A percentile compares a stretch with the other conserved stretches of the same genome.
Conservation (phyloP, 2,797 vertebrate genomes). For the Peromyscus aztecus region DNA sequence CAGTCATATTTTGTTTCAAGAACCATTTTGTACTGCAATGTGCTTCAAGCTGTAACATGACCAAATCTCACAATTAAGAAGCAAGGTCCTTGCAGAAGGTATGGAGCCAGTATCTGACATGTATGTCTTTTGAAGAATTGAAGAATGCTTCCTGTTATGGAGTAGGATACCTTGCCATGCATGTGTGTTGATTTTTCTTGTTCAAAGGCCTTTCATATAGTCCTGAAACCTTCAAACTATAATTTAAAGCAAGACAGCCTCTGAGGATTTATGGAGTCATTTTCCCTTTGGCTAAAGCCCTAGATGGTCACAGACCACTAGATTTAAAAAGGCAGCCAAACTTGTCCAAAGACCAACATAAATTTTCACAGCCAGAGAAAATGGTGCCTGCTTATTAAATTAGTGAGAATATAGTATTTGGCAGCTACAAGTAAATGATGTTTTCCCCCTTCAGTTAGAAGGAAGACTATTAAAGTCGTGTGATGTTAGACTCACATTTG, state of each 20-base stretch:
- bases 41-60: constrained; percentile 5
- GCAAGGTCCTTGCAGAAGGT: not conserved
- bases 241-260: constrained; percentile 81
- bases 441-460: constrained; percentile 73
- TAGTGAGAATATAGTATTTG: constrained; percentile 84
- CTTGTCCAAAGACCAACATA: constrained; percentile 85
- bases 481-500: constrained; percentile 84
- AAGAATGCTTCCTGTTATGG: constrained; percentile 46
- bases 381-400: constrained; percentile 85
- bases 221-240: constrained; percentile 66
- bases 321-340: constrained; percentile 87
- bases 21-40: not conserved
- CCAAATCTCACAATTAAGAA: constrained; percentile 34
- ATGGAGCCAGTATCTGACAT: not conserved
- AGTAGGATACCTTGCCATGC: constrained; percentile 65
- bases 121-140: not conserved
- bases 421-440: constrained; percentile 86
- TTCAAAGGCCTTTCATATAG: constrained; percentile 74
- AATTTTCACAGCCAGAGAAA: constrained; percentile 87
- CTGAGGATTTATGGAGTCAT: constrained; percentile 84
- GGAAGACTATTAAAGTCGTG: constrained; percentile 77
- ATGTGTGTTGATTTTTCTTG: constrained; percentile 77
- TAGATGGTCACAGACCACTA: constrained; percentile 85
- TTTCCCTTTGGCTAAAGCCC: constrained; percentile 85
- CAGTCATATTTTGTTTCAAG: constrained; percentile 49